Conservation (phyloP, 2,888 invertebrate species). For the Lasioglossum marginatum region DNA sequence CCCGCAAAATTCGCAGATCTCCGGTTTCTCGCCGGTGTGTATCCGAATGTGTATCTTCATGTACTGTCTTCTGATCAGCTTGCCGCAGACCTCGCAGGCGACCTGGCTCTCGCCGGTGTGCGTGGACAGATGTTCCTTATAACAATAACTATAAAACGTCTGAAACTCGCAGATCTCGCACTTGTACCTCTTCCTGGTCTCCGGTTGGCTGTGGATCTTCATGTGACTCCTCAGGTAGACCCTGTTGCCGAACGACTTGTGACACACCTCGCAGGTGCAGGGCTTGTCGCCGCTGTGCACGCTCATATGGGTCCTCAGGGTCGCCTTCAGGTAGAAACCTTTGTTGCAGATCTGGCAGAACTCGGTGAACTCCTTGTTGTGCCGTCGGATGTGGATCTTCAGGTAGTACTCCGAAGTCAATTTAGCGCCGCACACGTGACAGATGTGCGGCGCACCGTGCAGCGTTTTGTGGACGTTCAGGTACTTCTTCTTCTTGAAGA, state of each 20-base stretch:
- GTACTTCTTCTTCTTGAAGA: constrained; percentile 76
- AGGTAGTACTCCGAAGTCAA: constrained; percentile 87
- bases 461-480: constrained; percentile 74
- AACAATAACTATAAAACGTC: constrained; percentile 83
- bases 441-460: constrained; percentile 86
- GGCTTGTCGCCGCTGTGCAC: constrained; percentile 75
- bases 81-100: constrained; percentile 83
- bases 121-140: constrained; percentile 83
- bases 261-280: constrained; percentile 77
- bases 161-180: constrained; percentile 85
- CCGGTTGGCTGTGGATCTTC: constrained; percentile 74
- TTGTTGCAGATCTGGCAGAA: constrained; percentile 81
- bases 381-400: constrained; percentile 87
- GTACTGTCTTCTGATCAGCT: constrained; percentile 78
- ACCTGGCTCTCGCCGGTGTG: constrained; percentile 82
- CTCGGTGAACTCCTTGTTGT: constrained; percentile 85
- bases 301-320: constrained; percentile 80
- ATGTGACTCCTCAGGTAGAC: constrained; percentile 85
- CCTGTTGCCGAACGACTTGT: constrained; percentile 85
- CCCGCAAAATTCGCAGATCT: constrained; percentile 79
- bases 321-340: constrained; percentile 79
- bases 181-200: constrained; percentile 85
- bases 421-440: constrained; percentile 87
- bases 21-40: constrained; percentile 78
- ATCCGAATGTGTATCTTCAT: constrained; percentile 76